Evolutionary conservation across 2,888 invertebrate genomes (phyloP).

Genomic region (Anticlea derivata): DNA sequence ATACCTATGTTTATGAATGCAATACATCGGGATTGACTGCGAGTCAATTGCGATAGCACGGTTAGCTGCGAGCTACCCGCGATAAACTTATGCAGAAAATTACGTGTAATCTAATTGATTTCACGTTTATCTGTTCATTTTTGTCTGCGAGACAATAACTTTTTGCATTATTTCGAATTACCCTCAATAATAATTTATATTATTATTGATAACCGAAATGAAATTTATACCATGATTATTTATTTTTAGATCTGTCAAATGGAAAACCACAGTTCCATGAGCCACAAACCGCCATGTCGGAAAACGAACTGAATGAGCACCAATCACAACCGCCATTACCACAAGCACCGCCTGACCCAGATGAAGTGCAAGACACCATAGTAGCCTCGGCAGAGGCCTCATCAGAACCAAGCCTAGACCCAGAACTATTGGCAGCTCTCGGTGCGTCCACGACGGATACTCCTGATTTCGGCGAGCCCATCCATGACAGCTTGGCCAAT

Average conservation of each 20-base stretch:
- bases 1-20: no score
- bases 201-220: neutral
- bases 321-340: slow-evolving; percentile 1
- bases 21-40: no score
- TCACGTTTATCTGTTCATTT: no score
- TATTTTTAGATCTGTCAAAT: neutral
- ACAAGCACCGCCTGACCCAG: neutral
- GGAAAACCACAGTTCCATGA: neutral
- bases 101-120: no score
- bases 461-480: slow-evolving; percentile 3
- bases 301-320: neutral
- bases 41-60: no score
- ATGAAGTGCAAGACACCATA: neutral
- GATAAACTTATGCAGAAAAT: no score
- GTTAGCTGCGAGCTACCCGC: no score
- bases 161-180: neutral
- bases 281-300: neutral
- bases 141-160: no score
- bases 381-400: neutral
- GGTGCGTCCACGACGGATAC: slow-evolving; percentile 5
- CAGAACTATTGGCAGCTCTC: slow-evolving; percentile 1
- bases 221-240: neutral
- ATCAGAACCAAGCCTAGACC: neutral
- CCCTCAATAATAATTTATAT: neutral
- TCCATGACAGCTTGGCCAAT: slow-evolving; percentile 2